Evolutionary conservation across 1,140 invertebrate species (phyloP).

Genomic region (Samia ricini): DNA sequence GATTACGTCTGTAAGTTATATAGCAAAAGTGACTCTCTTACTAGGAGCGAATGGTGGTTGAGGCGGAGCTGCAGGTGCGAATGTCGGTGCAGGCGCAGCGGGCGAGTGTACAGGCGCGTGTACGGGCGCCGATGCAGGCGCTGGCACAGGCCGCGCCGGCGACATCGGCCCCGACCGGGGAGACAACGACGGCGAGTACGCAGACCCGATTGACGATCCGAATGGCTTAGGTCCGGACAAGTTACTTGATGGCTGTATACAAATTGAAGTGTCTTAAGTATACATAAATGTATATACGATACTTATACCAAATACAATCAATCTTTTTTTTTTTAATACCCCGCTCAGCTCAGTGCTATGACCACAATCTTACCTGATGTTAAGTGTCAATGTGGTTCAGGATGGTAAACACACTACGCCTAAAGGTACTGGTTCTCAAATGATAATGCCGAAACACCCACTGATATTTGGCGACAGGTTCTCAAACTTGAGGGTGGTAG

Average conservation of each 20-base stretch:
- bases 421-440: too few relatives aligned
- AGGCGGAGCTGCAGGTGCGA: constrained; percentile 44
- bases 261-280: background rate
- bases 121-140: constrained; percentile 55
- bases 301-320: too few relatives aligned
- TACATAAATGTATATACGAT: too few relatives aligned
- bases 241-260: constrained; percentile 70
- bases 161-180: constrained; percentile 73
- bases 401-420: too few relatives aligned
- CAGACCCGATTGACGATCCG: constrained; percentile 71
- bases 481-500: too few relatives aligned
- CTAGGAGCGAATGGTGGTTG: constrained; percentile 63
- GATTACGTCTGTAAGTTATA: constrained; percentile 29
- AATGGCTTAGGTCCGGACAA: constrained; percentile 81
- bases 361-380: too few relatives aligned
- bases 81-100: constrained; percentile 34
- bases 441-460: too few relatives aligned
- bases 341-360: too few relatives aligned
- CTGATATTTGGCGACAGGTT: too few relatives aligned
- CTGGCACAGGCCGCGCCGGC: constrained; percentile 56
- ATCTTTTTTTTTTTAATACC: too few relatives aligned
- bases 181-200: constrained; percentile 72
- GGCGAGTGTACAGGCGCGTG: constrained; percentile 46
- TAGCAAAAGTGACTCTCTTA: constrained; percentile 75
- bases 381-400: too few relatives aligned